Base-by-base conservation (phyloP, 2,113 vertebrate species). In the Seriola dumerili region DNA sequence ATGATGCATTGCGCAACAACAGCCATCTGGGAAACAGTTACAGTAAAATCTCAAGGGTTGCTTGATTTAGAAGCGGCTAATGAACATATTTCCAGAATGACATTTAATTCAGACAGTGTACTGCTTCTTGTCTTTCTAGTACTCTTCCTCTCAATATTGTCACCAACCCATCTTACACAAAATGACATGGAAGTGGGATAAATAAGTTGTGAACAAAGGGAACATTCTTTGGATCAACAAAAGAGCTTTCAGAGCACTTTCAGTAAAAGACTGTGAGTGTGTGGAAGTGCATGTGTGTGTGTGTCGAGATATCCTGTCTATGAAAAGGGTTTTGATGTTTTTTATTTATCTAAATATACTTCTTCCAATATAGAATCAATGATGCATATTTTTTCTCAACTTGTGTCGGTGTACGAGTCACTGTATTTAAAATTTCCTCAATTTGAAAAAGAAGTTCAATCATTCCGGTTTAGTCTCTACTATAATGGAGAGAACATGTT, bases 121-220 rank as follows among this genome's bases (percentile, higher is more conserved):
- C 16, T 12, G 64, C 61, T 66, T 81, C 54, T 57, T 54, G 71
- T 83, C 83, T 48, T 57, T 77, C 34, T 72, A 57, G 34, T 64
- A 58, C 52, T 29, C 36, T 85, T 67, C 52, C 21, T 71, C 69
- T 83, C 81, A 73, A 69, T 4, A 71, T 52, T 85, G 85, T 80
- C 58, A 54, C 21, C 84, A 80, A 71, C 9, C 38, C 7, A 34
- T 65, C 82, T 71, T 16, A 74, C 87, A 62, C 76, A 73, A 74
- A 87, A 85, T 84, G 10, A 86, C 75, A 86, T 81, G 80, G 81
- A 91, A 88, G 83, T 59, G 86, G 85, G 76, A 89, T 82, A 89
- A 93, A 92, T 82, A 82, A 84, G 81, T 71, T 14, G 32, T 17
- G 72, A 80, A 89, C 88, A 90, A 90, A 80, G 50, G 50, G 36